Base-by-base conservation (phyloP, 2,888 invertebrate genomes). In the Congeria kusceri region DNA sequence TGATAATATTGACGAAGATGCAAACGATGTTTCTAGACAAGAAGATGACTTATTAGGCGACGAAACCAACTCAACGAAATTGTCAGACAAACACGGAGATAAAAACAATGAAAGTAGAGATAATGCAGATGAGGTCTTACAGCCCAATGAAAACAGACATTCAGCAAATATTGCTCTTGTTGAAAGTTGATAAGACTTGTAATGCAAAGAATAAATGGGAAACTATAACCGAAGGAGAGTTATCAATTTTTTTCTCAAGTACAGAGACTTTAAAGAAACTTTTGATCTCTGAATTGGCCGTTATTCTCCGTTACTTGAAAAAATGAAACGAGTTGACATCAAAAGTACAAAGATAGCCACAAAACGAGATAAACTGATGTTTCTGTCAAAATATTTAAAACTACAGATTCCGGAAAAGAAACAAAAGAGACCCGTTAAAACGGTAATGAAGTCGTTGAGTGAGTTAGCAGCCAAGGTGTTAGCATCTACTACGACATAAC, bases 401-500 rank as follows among this genome's bases (percentile, higher is more conserved):
- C 15, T 39, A 39, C 39, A 39, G 3, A 39, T 13, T 53, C 53
- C 53, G n/a, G 25, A 53, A 53, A 9, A 23, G 25, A 53, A 53
- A 53, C 53, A 53, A 53, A 53, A 49, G 18, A 53, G 3, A 53
- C 53, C 53, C 7, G 7, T 53, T 18, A 58, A 58, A 23, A 28
- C 9, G 7, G 3, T 29, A 61, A 39, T 47, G n/a, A 49, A 49
- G 20, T 20, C 58, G 7, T 57, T 68, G 3, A 32, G 56, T 44
- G 68, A 75, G n/a, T 44, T 68, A n/a, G 67, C 75, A 56, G 65
- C 53, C 15, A 44, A 47, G 1, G 56, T 39, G n/a, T 61, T 56
- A 25, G 53, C 64, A 23, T 63, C 62, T n/a, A 66, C 63, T 44
- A 27, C 53, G 4, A 56, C 77, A 29, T 72, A 77, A 72, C 58